phyloP scores from a whole-genome alignment of 2,888 invertebrate species.

The Sicus ferrugineus region DNA sequence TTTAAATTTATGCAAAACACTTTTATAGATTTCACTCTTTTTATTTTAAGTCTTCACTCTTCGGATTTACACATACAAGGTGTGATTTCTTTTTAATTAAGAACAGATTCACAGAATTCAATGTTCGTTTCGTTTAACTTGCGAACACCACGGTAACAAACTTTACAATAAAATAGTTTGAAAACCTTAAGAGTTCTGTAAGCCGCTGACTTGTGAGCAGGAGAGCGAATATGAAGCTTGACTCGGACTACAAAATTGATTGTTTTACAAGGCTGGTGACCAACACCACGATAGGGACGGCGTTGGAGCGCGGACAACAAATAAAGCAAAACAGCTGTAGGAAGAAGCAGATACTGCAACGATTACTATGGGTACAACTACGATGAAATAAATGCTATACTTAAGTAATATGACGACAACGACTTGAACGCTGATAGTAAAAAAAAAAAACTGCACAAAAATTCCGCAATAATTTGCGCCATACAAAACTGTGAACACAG shows the following conservation, averaged over 20 bases:
- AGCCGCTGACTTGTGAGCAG: background rate
- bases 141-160: constrained; percentile 8
- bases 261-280: background rate
- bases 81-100: background rate
- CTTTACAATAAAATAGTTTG: constrained; percentile 16
- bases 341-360: background rate
- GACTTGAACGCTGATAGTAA: background rate
- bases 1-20: too few species aligned
- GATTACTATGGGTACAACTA: background rate
- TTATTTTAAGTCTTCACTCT: background rate
- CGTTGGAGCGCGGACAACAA: constrained; percentile 7
- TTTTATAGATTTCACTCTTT: too few species aligned
- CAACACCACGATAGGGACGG: background rate
- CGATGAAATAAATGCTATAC: background rate
- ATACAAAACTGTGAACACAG: too few species aligned
- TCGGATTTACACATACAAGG: background rate
- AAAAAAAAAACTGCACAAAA: background rate
- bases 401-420: constrained; percentile 18
- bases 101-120: background rate
- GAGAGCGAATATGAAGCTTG: constrained; percentile 16
- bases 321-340: background rate
- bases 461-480: too few species aligned
- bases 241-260: constrained; percentile 11
- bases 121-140: background rate
- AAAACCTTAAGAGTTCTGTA: constrained; percentile 14